Conservation (phyloP, 2,797 vertebrate species). For the Oreonectes daqikongensis region DNA sequence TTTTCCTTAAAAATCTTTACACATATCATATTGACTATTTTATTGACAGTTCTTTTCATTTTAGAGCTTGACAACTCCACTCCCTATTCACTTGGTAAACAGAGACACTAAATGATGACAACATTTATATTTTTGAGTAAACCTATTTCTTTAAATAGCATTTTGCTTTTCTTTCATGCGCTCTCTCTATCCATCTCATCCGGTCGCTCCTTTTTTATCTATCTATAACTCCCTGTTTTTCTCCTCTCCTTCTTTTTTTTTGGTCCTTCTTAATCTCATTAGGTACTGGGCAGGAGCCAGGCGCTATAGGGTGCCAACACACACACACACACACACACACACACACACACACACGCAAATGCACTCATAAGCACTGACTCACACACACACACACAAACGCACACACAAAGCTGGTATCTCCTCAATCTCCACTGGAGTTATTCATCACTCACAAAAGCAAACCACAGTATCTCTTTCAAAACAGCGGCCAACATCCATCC, state of each 20-base stretch:
- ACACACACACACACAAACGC: conserved; percentile 7
- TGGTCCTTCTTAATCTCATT: conserved; percentile 53
- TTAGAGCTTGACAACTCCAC: neutral
- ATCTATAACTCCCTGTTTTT: conserved; percentile 25
- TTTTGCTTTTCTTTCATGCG: conserved; percentile 3
- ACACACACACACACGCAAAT: conserved; percentile 14
- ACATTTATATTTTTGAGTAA: neutral
- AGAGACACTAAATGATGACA: neutral
- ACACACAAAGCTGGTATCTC: conserved; percentile 27
- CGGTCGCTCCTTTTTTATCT: conserved; percentile 18
- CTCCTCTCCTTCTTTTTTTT: conserved; percentile 24
- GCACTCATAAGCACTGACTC: neutral
- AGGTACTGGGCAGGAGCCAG: conserved; percentile 50
- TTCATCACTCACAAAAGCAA: conserved; percentile 45
- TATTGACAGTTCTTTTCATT: no score
- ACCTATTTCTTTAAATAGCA: conserved; percentile 1
- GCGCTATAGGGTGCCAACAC: conserved; percentile 41
- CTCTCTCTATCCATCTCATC: conserved; percentile 28
- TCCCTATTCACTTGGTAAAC: no score
- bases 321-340: conserved; percentile 32
- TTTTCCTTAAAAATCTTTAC: neutral
- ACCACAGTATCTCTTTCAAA: conserved; percentile 36
- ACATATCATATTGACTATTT: neutral
- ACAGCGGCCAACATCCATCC: conserved; percentile 41
- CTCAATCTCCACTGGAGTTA: conserved; percentile 41